Conservation (phyloP, 2,113 vertebrate genomes). For the Colius striatus region DNA sequence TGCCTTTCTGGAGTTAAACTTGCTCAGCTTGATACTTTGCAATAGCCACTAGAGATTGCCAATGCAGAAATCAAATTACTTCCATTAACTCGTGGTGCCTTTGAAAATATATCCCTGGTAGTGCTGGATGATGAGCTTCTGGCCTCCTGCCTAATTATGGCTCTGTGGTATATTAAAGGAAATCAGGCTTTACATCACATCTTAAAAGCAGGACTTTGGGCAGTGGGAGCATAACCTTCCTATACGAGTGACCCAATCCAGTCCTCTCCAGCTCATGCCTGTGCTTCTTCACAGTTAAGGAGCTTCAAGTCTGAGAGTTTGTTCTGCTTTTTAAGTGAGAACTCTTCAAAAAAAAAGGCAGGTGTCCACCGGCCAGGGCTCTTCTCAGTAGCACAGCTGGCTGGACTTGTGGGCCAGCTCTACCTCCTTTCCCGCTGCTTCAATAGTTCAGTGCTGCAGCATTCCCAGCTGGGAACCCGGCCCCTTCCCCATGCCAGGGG, state of each 20-base stretch:
- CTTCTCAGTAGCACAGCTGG: background rate
- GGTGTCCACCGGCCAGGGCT: background rate
- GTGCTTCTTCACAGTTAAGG: background rate
- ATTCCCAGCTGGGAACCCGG: background rate
- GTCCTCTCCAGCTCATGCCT: background rate
- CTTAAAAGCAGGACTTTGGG: background rate
- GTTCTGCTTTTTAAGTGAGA: background rate
- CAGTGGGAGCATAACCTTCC: background rate
- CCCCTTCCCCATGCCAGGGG: background rate
- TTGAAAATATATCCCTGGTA: background rate
- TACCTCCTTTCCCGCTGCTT: background rate
- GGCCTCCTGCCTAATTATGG: background rate
- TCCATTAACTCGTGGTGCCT: conserved; percentile 1
- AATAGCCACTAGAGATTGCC: background rate
- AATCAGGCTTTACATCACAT: background rate
- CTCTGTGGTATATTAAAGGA: background rate
- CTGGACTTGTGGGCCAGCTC: background rate
- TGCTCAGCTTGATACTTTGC: background rate
- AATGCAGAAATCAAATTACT: background rate
- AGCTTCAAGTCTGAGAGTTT: background rate
- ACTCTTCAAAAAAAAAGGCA: background rate
- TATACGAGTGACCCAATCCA: background rate
- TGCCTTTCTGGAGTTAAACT: background rate
- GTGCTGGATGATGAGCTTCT: background rate
- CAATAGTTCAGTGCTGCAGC: background rate